Evolutionary conservation across 1,140 invertebrate genomes (phyloP), one percentile per base, ranked within the genome.

Genomic region (Patella vulgata): DNA sequence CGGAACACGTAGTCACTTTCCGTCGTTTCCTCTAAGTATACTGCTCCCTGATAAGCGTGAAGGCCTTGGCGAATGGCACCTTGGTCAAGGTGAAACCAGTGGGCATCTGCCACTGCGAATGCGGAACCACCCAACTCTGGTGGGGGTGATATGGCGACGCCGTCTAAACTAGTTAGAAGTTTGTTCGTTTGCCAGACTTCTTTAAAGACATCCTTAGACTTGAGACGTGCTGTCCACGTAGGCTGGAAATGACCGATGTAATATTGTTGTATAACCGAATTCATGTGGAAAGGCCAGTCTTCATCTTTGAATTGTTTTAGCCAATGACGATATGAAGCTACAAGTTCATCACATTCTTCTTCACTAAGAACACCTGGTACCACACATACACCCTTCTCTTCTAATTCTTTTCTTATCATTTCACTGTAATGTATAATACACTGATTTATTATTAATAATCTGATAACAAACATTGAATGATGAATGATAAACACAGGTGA

Each of bases 1-100:
- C 68, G 43, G 40, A 67, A 70, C 31, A 44, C 43, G 44, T 58
- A 61, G 43, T 78, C 73, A 4, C 66, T 63, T 21, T 74, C 59
- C 1, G 63, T 64, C 11, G 70, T 59, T 30, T 66, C 66, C 52
- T 78, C 73, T 31, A 78, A 40, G 27, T 74, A 74, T 0, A 78
- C 67, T 6, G 67, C 75, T 2, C 73, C 76, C 59, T 78, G 76
- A 62, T 71, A 76, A 44, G 66, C 64, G 47, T 78, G 76, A 12
- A 69, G 70, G 9, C 76, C 76, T 21, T 56, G 52, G 42, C 74
- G 39, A 1, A 39, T 40, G 1, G 56, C 53, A 12, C 51, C 36
- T 54, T 78, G 76, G 50, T 78, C 76, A 14, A 76, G n/a, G 52
- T 78, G 76, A 4, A 76, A 50, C 76, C 74, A 78, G 25, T 68